phyloP scores from a whole-genome alignment of 2,888 invertebrate genomes.

The Ditula angustiorana region DNA sequence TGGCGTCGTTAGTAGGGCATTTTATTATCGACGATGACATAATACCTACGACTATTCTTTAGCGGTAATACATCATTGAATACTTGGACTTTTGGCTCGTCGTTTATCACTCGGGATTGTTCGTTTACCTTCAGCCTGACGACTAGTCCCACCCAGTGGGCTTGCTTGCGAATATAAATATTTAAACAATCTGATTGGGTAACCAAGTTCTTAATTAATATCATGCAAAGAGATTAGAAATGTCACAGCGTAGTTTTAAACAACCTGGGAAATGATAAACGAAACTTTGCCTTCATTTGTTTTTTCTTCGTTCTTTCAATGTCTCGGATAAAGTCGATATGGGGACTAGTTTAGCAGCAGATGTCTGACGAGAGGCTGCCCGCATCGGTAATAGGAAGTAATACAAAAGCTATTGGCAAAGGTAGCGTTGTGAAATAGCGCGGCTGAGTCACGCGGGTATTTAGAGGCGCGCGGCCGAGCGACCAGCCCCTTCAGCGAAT shows the following conservation, averaged over 20 bases:
- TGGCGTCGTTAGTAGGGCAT: conserved; percentile 49
- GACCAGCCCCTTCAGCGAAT: conserved; percentile 31
- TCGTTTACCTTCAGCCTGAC: conserved; percentile 30
- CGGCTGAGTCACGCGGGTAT: conserved; percentile 76
- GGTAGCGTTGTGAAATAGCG: conserved; percentile 77
- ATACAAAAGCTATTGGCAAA: conserved; percentile 82
- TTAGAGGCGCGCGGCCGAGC: conserved; percentile 58
- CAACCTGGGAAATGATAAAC: background rate
- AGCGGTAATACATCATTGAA: conserved; percentile 31
- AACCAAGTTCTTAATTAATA: background rate
- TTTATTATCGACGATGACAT: conserved; percentile 42
- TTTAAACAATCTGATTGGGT: background rate
- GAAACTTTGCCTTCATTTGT: background rate
- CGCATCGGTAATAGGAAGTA: conserved; percentile 76
- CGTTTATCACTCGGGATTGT: conserved; percentile 26
- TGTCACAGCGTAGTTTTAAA: background rate
- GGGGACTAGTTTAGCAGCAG: background rate
- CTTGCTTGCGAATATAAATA: conserved; percentile 10
- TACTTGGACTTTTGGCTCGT: conserved; percentile 32
- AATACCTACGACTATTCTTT: conserved; percentile 29
- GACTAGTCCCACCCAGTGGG: conserved; percentile 18
- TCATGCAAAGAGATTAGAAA: background rate
- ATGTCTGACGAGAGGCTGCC: conserved; percentile 34
- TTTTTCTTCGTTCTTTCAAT: background rate
- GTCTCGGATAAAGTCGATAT: background rate